These are phyloP conservation scores for Danio jaintianensis DNA, from an alignment of 2,797 vertebrate species.

Conservation along the genomic window DNA sequence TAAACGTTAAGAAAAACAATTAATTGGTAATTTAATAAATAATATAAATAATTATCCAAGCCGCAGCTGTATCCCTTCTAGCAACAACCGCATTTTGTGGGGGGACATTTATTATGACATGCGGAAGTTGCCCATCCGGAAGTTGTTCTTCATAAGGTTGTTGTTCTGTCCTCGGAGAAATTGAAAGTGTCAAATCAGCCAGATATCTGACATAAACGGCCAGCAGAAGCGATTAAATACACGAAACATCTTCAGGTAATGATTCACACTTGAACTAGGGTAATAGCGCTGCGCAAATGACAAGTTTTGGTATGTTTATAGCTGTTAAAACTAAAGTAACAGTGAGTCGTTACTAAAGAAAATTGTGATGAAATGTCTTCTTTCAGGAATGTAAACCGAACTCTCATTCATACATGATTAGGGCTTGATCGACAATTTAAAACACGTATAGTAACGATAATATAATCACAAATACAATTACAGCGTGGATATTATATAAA, in stretches of 20 bases:
- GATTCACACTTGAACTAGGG: not conserved
- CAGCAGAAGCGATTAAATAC: not conserved
- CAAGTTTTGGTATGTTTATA: not conserved
- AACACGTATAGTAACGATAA: not conserved
- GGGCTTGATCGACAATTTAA: not conserved
- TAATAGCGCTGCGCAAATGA: not conserved
- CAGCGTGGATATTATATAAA: not conserved
- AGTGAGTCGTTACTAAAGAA: not conserved
- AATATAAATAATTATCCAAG: no score
- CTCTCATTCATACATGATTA: not conserved
- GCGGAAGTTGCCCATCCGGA: conserved; percentile 24
- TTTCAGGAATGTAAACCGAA: not conserved
- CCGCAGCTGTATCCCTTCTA: no score
- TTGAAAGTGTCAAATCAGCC: conserved; percentile 38
- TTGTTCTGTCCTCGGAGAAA: conserved; percentile 31
- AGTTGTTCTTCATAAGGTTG: conserved; percentile 25
- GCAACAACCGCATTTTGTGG: not conserved
- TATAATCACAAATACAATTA: not conserved
- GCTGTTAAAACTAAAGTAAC: not conserved
- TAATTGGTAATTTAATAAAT: no score
- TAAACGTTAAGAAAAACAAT: no score
- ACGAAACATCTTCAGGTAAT: conserved; percentile 19
- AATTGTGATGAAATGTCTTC: not conserved
- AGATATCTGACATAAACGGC: not conserved
- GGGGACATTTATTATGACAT: conserved; percentile 30